Evolutionary conservation across 2,113 vertebrate genomes (phyloP), one percentile per base, ranked within the genome.

Genomic region (Grus americana): DNA sequence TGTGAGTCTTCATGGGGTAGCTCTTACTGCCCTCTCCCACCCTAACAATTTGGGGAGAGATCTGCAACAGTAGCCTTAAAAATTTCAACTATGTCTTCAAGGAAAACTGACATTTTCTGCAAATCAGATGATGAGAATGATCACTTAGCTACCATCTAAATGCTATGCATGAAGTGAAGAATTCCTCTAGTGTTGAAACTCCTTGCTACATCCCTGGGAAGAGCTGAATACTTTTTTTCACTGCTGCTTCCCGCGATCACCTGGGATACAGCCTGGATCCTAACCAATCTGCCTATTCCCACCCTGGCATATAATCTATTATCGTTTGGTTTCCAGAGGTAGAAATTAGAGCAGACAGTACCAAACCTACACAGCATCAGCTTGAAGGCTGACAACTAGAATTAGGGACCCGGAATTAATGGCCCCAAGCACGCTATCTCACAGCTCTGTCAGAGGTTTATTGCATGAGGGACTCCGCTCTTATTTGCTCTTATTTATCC

Each of bases 221-320:
- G 49, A 81, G 40, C 44, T 75, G 66, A 61, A 7, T 72, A 1
- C 12, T 59, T 70, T 71, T 58, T 80, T 71, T 44, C 54, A 34
- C 38, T 75, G 40, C 58, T 94, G 3, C 62, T 66, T 76, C 74
- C 93, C 87, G 16, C 93, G 54, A 10, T 75, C 78, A 63, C 49
- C 73, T 57, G 84, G 73, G 80, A 85, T 93, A 58, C 66, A 70
- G 78, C 54, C 38, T 91, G 87, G 81, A 65, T 91, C 34, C 78
- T 54, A 76, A 90, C 85, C 46, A 50, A 30, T 15, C 80, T 91
- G 49, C 80, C 74, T 61, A 4, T 87, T 83, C 76, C 83, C 42
- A 72, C 66, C 13, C 58, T 91, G 92, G 70, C 78, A 87, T 70
- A 76, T 87, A 89, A 95, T 96, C 95, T 85, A 94, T 95, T 93